phyloP scores from a whole-genome alignment of 2,113 vertebrate genomes.

The Paratilapia polleni region DNA sequence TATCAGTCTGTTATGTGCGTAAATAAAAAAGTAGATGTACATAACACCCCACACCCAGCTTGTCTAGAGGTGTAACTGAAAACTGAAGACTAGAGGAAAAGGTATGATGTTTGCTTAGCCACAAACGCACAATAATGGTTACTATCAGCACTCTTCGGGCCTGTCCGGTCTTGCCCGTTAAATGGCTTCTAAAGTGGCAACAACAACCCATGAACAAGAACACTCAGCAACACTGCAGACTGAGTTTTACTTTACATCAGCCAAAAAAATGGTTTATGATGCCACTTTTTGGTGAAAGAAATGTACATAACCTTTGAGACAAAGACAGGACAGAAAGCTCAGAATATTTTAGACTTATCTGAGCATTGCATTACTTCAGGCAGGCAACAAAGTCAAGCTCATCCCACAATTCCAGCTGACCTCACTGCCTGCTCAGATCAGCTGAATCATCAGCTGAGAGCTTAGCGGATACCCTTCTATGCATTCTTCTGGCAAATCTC shows the following conservation, averaged over 20 bases:
- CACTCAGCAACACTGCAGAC: neutral
- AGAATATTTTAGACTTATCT: neutral
- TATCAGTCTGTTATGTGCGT: neutral
- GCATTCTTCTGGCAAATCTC: neutral
- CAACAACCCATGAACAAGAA: neutral
- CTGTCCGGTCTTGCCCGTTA: constrained; percentile 5
- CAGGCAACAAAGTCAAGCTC: neutral
- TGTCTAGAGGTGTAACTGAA: neutral
- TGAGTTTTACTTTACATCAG: neutral
- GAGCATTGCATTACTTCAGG: neutral
- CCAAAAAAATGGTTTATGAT: neutral
- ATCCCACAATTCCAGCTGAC: neutral
- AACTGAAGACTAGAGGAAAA: constrained; percentile 1
- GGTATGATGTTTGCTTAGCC: constrained; percentile 20
- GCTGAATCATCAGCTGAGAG: neutral
- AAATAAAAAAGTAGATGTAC: neutral
- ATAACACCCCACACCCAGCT: neutral
- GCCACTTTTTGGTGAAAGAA: neutral
- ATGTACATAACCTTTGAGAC: neutral
- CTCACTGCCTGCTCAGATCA: neutral
- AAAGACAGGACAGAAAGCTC: neutral
- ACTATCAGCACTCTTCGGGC: constrained; percentile 4
- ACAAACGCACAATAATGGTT: constrained; percentile 41
- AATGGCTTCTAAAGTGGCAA: neutral
- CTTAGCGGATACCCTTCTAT: neutral